Base-by-base conservation (phyloP, 2,113 vertebrate species). In the Nerophis ophidion region DNA sequence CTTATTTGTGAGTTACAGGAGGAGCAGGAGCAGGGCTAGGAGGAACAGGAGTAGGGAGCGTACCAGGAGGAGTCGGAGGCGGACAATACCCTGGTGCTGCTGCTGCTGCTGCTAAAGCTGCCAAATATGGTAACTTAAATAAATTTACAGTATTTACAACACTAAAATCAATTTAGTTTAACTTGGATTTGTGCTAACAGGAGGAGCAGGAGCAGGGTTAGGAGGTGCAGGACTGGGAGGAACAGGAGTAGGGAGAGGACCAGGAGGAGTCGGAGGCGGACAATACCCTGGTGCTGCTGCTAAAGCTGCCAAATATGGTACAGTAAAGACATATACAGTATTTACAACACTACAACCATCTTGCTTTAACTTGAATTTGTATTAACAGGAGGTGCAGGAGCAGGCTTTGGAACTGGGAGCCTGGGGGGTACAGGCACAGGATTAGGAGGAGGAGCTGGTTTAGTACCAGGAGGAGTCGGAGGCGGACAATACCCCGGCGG, bases 81-180 rank as follows among this genome's bases (percentile, higher is more conserved):
- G 78, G 75, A 54, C 75, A 68, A 66, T 75, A 81, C 50, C 9
- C 67, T 68, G 67, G 19, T 26, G 26, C 72, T 62, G 73, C 77
- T 70, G 58, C 69, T 26, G 26, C 72, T 62, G 73, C 77, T 70
- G 58, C 69, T 19, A 84, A 84, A 68, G 80, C 80, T 66, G 77
- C 78, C 52, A 85, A 85, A 79, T 85, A 82, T 70, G 83, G 45
- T 47, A n/a, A n/a, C n/a, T n/a, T n/a, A n/a, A n/a, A n/a, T n/a
- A n/a, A n/a, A n/a, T n/a, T n/a, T n/a, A 47, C 45, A 47, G 15
- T 47, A 47, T n/a, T n/a, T n/a, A n/a, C n/a, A 47, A 47, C 15
- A 5, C 4, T 19, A 7, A 51, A 19, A 5, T 26, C 19, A 26
- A 26, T 26, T 3, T 26, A 57, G 52, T n/a, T n/a, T n/a, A n/a